Evolutionary conservation across 2,113 vertebrate species (phyloP).

Genomic region (Proteles cristata): DNA sequence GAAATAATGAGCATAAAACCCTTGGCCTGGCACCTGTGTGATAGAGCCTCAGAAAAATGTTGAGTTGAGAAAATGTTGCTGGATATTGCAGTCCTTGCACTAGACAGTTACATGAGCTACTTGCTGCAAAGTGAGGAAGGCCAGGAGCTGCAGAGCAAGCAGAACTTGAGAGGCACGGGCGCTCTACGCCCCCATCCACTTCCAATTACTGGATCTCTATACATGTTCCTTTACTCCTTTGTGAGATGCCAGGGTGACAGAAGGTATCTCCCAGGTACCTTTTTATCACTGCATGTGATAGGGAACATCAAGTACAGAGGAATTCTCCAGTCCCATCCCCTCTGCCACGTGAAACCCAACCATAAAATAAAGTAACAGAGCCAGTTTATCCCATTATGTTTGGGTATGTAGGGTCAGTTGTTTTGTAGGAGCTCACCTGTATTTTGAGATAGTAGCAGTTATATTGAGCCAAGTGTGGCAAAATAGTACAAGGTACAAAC

Average conservation of each 20-base stretch:
- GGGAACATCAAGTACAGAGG: neutral
- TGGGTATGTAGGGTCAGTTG: neutral
- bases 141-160: neutral
- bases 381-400: neutral
- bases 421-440: neutral
- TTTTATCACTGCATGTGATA: neutral
- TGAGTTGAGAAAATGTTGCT: neutral
- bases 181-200: neutral
- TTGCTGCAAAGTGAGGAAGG: neutral
- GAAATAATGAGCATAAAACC: neutral
- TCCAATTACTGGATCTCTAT: neutral
- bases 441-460: constrained; percentile 35
- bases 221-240: neutral
- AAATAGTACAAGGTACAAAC: constrained; percentile 36
- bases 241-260: neutral
- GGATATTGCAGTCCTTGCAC: neutral
- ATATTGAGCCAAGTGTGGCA: neutral
- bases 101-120: neutral
- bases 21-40: neutral
- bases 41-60: neutral
- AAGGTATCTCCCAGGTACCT: neutral
- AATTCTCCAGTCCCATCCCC: neutral
- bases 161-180: neutral
- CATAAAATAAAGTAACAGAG: neutral
- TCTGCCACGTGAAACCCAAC: neutral